These are phyloP conservation scores for Mermis nigrescens DNA, from an alignment of 2,888 invertebrate genomes.

Conservation along the genomic window DNA sequence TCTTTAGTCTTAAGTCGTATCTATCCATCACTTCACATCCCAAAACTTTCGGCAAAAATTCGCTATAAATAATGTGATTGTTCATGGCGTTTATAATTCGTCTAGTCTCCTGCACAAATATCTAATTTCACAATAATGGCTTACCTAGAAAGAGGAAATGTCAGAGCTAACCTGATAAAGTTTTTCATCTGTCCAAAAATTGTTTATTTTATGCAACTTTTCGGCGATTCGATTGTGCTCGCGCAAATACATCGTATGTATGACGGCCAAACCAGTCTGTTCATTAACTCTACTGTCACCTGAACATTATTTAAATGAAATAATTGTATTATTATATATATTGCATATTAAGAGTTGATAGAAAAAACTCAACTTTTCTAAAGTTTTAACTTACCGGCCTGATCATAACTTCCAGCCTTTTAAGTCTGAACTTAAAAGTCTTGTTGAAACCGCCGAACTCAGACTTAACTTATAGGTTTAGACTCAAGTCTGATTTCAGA, in stretches of 20 bases:
- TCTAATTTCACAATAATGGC: background rate
- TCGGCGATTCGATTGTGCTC: constrained; percentile 23
- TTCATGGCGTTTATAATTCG: constrained; percentile 33
- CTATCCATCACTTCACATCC: constrained; percentile 71
- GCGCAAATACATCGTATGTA: constrained; percentile 21
- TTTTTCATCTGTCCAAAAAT: constrained; percentile 26
- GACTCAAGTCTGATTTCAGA: too few species aligned
- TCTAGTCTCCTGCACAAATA: constrained; percentile 4
- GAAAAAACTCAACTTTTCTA: too few species aligned
- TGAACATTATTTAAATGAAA: constrained; percentile 12
- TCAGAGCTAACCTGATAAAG: constrained; percentile 19
- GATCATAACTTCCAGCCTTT: too few species aligned
- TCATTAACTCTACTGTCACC: constrained; percentile 23
- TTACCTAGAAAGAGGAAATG: too few species aligned
- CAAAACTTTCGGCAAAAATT: constrained; percentile 57
- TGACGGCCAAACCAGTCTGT: constrained; percentile 16
- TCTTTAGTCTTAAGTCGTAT: constrained; percentile 61
- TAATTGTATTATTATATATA: too few species aligned
- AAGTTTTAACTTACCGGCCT: too few species aligned
- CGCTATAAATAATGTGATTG: constrained; percentile 38
- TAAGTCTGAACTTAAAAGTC: too few species aligned
- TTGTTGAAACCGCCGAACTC: too few species aligned
- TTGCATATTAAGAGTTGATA: too few species aligned
- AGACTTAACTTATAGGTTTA: too few species aligned
- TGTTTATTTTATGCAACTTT: constrained; percentile 15